These are phyloP conservation scores for Tholera decimalis DNA, from an alignment of 2,888 invertebrate species.

Conservation along the genomic window DNA sequence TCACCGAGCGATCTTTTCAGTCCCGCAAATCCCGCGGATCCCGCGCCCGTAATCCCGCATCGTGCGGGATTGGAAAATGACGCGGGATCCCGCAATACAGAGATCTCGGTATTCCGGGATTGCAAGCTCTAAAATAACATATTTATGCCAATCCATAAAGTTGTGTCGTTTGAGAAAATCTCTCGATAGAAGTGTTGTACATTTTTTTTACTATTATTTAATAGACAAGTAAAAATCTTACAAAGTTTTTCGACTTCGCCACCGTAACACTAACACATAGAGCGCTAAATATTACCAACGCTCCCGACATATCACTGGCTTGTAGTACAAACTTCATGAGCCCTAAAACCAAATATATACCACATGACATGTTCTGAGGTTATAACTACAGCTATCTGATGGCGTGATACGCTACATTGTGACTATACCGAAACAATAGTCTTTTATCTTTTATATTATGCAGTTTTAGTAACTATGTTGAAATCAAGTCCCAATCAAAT, in stretches of 20 bases:
- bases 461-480: neutral
- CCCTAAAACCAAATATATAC: conserved; percentile 16
- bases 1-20: too few relatives aligned
- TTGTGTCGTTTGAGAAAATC: too few relatives aligned
- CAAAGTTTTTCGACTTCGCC: conserved; percentile 2
- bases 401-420: conserved; percentile 25
- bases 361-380: conserved; percentile 6
- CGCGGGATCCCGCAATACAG: too few relatives aligned
- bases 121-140: too few relatives aligned
- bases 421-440: neutral
- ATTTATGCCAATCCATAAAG: too few relatives aligned
- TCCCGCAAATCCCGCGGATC: too few relatives aligned
- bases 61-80: too few relatives aligned
- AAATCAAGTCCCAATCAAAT: too few relatives aligned
- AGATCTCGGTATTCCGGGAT: too few relatives aligned
- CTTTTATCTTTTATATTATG: conserved; percentile 9
- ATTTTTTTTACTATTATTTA: too few relatives aligned
- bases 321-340: neutral
- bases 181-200: too few relatives aligned
- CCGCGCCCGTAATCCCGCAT: too few relatives aligned
- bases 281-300: conserved; percentile 15
- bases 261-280: conserved; percentile 11
- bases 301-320: conserved; percentile 25
- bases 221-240: neutral
- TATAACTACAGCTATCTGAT: conserved; percentile 28